Percentiles rank a stretch among this genome's conserved stretches.
Evolutionary conservation across 2,113 vertebrate genomes (phyloP).

Genomic region (Daboia siamensis): DNA sequence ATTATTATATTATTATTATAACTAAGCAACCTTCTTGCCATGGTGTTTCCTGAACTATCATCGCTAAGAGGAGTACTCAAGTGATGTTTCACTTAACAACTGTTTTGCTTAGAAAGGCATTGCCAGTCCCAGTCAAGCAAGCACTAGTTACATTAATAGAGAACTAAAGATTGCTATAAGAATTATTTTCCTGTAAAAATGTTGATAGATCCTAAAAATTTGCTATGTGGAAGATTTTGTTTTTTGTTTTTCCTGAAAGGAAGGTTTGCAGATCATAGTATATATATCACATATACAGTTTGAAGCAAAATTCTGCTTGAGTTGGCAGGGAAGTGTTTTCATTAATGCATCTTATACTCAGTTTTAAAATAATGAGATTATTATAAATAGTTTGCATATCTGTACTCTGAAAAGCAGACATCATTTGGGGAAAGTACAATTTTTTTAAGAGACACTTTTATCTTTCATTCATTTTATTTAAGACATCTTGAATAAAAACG

Average conservation of each 20-base stretch:
- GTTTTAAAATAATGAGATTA: not conserved
- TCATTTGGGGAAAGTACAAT: not conserved
- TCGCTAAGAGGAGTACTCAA: not conserved
- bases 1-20: not conserved
- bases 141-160: not conserved
- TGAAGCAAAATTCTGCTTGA: slow-evolving; percentile 1
- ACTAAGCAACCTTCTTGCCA: not conserved
- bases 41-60: not conserved
- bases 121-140: not conserved
- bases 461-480: not conserved
- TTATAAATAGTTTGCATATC: not conserved
- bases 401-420: not conserved
- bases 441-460: not conserved
- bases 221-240: not conserved
- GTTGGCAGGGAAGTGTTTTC: slow-evolving; percentile 4
- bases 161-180: not conserved
- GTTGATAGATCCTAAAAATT: not conserved
- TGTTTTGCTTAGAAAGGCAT: not conserved
- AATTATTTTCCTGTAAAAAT: not conserved
- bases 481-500: slow-evolving; percentile 15
- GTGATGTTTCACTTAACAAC: not conserved
- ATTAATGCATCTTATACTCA: slow-evolving; percentile 25
- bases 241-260: not conserved
- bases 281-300: not conserved
- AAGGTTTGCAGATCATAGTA: slow-evolving; percentile 18